phyloP scores from a whole-genome alignment of 2,888 invertebrate genomes.

The Monochamus alternatus region DNA sequence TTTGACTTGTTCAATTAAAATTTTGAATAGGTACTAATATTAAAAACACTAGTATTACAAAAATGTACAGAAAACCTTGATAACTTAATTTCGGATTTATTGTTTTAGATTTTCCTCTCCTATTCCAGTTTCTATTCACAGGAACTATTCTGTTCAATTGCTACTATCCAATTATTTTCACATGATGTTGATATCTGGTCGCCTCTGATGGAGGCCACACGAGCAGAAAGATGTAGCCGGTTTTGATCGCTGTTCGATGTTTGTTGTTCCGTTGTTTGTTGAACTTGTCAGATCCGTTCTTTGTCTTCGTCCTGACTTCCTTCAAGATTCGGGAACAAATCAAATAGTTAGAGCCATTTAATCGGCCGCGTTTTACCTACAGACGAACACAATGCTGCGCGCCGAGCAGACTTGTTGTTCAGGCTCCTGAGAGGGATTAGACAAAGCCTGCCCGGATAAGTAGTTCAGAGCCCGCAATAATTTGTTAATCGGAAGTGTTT shows the following conservation, averaged over 20 bases:
- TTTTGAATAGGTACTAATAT: too few relatives aligned
- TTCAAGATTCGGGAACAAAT: slow-evolving; percentile 45
- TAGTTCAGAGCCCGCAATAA: slow-evolving; percentile 18
- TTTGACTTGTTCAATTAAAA: too few relatives aligned
- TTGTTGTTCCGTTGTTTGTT: slow-evolving; percentile 64
- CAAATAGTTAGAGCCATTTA: slow-evolving; percentile 49
- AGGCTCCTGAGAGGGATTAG: slow-evolving; percentile 22
- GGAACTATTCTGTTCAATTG: too few relatives aligned
- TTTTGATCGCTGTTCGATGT: slow-evolving; percentile 66
- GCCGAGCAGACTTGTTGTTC: slow-evolving; percentile 13
- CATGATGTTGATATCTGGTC: neutral
- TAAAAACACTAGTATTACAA: too few relatives aligned
- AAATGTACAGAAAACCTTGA: too few relatives aligned
- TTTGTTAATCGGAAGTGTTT: slow-evolving; percentile 17
- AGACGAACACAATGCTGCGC: slow-evolving; percentile 34
- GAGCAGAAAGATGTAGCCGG: slow-evolving; percentile 7
- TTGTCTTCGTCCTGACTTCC: slow-evolving; percentile 46
- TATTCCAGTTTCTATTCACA: too few relatives aligned
- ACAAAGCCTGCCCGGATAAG: slow-evolving; percentile 20
- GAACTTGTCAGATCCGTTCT: slow-evolving; percentile 54
- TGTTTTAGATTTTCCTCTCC: too few relatives aligned
- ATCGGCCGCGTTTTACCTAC: slow-evolving; percentile 47
- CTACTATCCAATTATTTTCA: too few relatives aligned
- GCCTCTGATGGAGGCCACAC: neutral
- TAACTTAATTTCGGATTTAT: too few relatives aligned